These are phyloP conservation scores for Epirrhoe tristata DNA, from an alignment of 2,888 invertebrate species.

Conservation along the genomic window DNA sequence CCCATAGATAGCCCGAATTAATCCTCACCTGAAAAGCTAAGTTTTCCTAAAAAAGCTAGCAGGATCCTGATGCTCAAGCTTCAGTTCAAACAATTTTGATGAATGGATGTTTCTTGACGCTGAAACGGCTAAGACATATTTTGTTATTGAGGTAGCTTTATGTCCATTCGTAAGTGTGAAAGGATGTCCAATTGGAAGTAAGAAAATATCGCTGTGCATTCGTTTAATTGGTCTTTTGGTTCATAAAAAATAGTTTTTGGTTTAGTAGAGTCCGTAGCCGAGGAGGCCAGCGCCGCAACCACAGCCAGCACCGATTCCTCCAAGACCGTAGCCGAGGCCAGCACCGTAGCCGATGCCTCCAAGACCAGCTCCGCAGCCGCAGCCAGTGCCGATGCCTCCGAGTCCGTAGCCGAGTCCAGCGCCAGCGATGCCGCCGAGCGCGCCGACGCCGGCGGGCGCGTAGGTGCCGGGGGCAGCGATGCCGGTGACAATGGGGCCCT, in stretches of 20 bases:
- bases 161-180: background rate
- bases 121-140: too few species aligned
- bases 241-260: background rate
- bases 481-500: constrained; percentile 39
- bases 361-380: constrained; percentile 32
- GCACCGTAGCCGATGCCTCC: constrained; percentile 29
- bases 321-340: constrained; percentile 5
- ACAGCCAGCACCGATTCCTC: background rate
- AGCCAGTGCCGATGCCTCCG: constrained; percentile 31
- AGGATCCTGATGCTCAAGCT: too few species aligned
- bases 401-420: constrained; percentile 26
- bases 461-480: constrained; percentile 33
- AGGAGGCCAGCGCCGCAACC: background rate
- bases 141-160: too few species aligned
- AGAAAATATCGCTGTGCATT: background rate
- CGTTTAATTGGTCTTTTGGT: background rate
- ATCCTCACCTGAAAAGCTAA: too few species aligned
- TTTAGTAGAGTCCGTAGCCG: constrained; percentile 2
- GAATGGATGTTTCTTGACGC: too few species aligned
- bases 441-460: constrained; percentile 34
- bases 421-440: constrained; percentile 26
- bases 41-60: too few species aligned
- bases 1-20: too few species aligned
- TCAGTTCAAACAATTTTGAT: too few species aligned
- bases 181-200: background rate